phyloP scores from a whole-genome alignment of 53 echinoderm and acorn worm species.

The Echinometra lucunter region DNA sequence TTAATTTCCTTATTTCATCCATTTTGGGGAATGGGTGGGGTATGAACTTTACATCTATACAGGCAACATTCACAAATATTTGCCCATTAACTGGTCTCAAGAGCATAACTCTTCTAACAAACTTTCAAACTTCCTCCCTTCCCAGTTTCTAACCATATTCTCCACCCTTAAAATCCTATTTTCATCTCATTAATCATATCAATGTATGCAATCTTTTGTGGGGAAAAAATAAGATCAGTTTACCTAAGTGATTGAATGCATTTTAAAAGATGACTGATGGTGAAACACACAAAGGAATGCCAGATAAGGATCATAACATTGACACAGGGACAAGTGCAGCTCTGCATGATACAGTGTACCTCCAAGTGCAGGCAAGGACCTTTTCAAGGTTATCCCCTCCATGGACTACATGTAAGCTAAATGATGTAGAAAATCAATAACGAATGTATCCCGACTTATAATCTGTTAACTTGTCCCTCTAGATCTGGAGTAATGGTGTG shows the following conservation, averaged over 20 bases:
- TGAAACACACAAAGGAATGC: slow-evolving; percentile 27
- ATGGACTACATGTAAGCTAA: not conserved
- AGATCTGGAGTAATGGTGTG: no score
- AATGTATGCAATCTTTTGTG: not conserved
- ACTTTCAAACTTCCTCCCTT: not conserved
- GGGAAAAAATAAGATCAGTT: slow-evolving; percentile 3
- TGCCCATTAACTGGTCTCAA: slow-evolving; percentile 29
- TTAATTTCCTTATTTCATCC: not conserved
- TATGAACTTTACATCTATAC: not conserved
- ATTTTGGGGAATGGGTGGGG: slow-evolving; percentile 5
- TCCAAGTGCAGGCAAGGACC: not conserved
- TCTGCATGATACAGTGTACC: not conserved
- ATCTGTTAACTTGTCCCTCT: not conserved
- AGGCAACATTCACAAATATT: slow-evolving; percentile 34
- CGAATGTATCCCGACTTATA: not conserved
- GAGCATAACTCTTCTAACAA: not conserved
- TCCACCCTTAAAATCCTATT: not conserved
- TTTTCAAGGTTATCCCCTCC: not conserved
- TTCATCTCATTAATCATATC: slow-evolving; percentile 43
- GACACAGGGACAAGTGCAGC: not conserved
- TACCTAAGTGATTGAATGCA: not conserved
- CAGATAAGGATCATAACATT: slow-evolving; percentile 36
- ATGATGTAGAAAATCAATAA: slow-evolving; percentile 27
- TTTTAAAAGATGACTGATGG: slow-evolving; percentile 16
- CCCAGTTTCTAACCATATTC: not conserved